Conservation (phyloP, 2,888 invertebrate genomes). For the Cantharis rustica region DNA sequence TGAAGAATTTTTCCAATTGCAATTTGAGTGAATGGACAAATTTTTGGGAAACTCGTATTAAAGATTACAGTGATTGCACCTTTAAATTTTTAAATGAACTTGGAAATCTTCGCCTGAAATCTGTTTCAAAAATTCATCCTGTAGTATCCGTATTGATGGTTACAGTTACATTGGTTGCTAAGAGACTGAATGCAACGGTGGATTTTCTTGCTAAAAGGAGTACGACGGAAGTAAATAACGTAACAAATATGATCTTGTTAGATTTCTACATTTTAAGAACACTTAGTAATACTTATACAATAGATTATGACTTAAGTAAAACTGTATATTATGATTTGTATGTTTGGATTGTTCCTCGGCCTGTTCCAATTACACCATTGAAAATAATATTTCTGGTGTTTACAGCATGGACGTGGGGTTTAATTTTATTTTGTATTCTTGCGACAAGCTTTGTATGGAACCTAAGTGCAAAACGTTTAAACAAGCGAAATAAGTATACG, state of each 20-base stretch:
- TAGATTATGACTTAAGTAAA: not conserved
- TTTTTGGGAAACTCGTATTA: not conserved
- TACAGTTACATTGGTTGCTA: not conserved
- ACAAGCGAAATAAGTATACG: not conserved
- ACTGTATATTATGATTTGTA: not conserved
- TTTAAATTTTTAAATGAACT: not conserved
- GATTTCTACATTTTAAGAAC: not conserved
- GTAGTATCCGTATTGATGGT: not conserved
- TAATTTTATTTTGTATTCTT: not conserved
- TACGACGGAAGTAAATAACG: not conserved
- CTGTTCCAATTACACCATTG: too few relatives aligned
- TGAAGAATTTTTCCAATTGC: not conserved
- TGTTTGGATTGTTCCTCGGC: not conserved
- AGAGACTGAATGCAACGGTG: not conserved
- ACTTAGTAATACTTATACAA: not conserved
- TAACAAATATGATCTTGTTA: not conserved
- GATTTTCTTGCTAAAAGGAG: not conserved
- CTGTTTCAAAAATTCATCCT: not conserved
- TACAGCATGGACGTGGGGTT: not conserved
- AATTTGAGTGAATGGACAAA: not conserved
- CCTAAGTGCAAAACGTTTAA: not conserved
- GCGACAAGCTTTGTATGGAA: not conserved
- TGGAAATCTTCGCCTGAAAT: not conserved
- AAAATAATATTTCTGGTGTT: not conserved
- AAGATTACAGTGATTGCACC: not conserved